Percentiles rank a stretch among this genome's conserved stretches.
phyloP scores from a whole-genome alignment of 1,140 invertebrate species.

The Penaeus indicus region DNA sequence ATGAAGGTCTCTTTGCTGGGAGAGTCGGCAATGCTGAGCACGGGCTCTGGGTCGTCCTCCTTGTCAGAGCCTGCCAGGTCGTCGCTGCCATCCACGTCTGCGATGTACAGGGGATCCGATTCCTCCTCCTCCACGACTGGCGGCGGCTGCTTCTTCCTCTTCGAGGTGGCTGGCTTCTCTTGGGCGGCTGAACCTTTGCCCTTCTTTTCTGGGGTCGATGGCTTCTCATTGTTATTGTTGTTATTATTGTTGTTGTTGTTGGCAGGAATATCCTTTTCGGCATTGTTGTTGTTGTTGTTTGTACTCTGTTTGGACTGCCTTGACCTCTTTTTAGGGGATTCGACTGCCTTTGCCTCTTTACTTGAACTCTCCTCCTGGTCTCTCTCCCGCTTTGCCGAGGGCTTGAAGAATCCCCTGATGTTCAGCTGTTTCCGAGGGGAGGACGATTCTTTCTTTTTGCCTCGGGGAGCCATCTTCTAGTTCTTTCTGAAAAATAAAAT shows the following conservation, averaged over 20 bases:
- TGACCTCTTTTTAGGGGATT: not conserved
- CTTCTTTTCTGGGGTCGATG: not conserved
- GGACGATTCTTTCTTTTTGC: conserved; percentile 22
- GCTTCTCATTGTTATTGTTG: conserved; percentile 12
- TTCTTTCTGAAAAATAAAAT: not conserved
- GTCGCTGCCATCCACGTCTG: no score
- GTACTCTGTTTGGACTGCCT: not conserved
- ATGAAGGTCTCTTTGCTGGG: no score
- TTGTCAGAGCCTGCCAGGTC: no score
- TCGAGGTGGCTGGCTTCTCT: no score
- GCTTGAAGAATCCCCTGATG: conserved; percentile 6
- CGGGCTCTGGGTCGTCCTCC: no score
- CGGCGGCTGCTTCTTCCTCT: no score
- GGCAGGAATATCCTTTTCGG: not conserved
- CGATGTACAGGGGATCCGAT: no score
- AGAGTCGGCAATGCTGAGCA: no score
- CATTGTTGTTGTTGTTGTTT: conserved; percentile 22
- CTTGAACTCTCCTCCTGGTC: not conserved
- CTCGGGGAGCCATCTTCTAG: conserved; percentile 31
- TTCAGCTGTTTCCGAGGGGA: conserved; percentile 16
- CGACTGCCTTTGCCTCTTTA: not conserved
- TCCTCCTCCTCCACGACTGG: no score
- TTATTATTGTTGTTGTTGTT: not conserved
- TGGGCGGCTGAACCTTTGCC: not conserved
- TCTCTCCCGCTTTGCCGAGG: not conserved